Base-by-base conservation (phyloP, 2,797 vertebrate species). In the Rhinophrynus dorsalis region DNA sequence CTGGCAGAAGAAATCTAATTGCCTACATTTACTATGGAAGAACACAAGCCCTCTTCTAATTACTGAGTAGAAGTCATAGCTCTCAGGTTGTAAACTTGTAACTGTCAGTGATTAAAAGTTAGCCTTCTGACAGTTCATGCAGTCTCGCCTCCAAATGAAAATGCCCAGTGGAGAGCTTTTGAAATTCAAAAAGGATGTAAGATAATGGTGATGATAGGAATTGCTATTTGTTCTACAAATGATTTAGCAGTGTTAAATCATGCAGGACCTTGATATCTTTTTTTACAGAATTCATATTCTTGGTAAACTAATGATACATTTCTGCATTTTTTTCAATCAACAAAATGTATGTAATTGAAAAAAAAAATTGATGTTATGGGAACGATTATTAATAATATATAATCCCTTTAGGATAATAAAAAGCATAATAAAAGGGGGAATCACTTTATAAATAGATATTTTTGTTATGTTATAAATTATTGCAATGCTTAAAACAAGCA, bases 1-100 rank as follows among this genome's bases (percentile, higher is more conserved):
- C 75, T 74, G 80, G 61, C 38, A 77, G 77, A 73, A 71, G 58
- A 77, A 80, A 82, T 74, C 80, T 33, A 81, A 76, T 72, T 74
- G 75, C 76, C 56, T 57, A 66, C 45, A 76, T 79, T 80, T 81
- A 76, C 5, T 11, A 68, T 15, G 51, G 62, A 61, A 81, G 75
- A 79, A 77, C 68, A 78, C 75, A 76, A 74, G 60, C 68, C 65
- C 18, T n/a, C 40, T 68, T 78, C 70, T 81, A 70, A 78, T 80
- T 82, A 77, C 67, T 75, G 74, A 74, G 70, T 55, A 3, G 24
- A 77, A 82, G 24, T 59, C 62, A 74, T 2, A 64, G 64, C 6
- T 72, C 58, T 67, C 42, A 23, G 48, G 59, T 69, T 62, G 18
- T 67, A 80, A 84, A 81, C 76, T 74, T 6, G 23, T 65, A 75